phyloP scores from a whole-genome alignment of 2,888 invertebrate species.

The Rhagonycha fulva region DNA sequence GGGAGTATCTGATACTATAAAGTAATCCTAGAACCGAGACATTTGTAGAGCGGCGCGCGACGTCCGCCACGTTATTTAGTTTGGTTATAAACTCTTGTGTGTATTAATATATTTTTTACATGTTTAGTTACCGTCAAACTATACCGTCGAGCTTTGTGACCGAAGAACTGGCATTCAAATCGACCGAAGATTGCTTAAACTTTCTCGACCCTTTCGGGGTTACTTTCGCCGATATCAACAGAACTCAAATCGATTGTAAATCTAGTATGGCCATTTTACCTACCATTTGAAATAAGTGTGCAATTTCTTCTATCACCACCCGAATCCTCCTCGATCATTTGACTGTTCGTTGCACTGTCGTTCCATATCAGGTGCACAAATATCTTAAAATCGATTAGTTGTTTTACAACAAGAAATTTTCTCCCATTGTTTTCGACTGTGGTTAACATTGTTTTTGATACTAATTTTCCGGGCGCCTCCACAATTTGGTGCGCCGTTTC shows the following conservation, averaged over 20 bases:
- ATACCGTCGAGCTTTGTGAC: conserved; percentile 86
- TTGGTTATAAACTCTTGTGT: neutral
- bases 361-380: neutral
- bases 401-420: neutral
- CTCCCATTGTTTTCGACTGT: neutral
- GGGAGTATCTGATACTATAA: neutral
- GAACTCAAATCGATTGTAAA: conserved; percentile 89
- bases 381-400: neutral
- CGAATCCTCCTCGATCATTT: neutral
- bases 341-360: neutral
- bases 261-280: conserved; percentile 67
- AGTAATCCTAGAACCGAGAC: neutral
- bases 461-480: neutral
- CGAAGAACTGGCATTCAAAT: conserved; percentile 87
- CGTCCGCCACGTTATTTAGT: neutral
- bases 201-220: conserved; percentile 86
- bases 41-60: neutral
- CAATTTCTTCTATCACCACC: neutral
- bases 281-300: conserved; percentile 55
- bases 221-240: conserved; percentile 69
- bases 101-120: conserved; percentile 30
- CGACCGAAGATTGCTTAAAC: conserved; percentile 80
- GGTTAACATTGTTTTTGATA: neutral
- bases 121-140: conserved; percentile 89
- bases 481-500: neutral